These are phyloP conservation scores for Megaceryle maxima DNA, from an alignment of 2,113 vertebrate species.

Conservation along the genomic window DNA sequence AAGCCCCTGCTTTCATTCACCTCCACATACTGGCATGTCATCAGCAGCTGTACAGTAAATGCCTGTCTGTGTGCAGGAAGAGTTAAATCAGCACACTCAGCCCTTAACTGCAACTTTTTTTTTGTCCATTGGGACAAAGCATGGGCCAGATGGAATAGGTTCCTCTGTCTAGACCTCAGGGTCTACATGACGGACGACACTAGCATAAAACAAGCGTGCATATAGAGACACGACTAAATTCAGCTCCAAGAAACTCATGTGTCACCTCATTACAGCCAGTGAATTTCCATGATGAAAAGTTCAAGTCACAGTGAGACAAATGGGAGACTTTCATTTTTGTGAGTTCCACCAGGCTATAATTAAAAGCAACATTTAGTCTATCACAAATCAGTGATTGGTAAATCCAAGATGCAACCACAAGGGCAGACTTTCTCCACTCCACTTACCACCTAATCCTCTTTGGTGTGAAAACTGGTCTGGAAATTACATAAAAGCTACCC, in stretches of 20 bases:
- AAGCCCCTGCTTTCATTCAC: neutral
- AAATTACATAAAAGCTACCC: neutral
- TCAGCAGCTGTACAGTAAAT: neutral
- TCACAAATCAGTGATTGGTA: neutral
- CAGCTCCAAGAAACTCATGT: conserved; percentile 1
- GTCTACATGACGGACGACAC: neutral
- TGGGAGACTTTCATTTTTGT: neutral
- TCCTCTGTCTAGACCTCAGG: neutral
- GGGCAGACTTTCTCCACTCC: neutral
- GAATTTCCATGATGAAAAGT: conserved; percentile 27
- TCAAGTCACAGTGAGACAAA: conserved; percentile 26
- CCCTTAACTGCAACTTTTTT: neutral
- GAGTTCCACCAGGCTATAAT: neutral
- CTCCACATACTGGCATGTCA: rapidly evolving
- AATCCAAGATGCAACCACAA: conserved; percentile 8
- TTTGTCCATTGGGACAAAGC: neutral
- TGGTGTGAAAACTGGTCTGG: conserved; percentile 9
- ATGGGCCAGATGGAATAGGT: neutral
- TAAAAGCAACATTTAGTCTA: conserved; percentile 1
- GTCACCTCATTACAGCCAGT: neutral
- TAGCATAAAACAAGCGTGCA: neutral
- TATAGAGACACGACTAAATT: neutral
- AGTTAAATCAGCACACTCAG: neutral
- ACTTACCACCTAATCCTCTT: neutral
- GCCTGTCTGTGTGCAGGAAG: neutral